A percentile compares a stretch with the other conserved stretches of the same genome.
Conservation (phyloP, 1,140 invertebrate species). For the Acromyrmex charruanus region DNA sequence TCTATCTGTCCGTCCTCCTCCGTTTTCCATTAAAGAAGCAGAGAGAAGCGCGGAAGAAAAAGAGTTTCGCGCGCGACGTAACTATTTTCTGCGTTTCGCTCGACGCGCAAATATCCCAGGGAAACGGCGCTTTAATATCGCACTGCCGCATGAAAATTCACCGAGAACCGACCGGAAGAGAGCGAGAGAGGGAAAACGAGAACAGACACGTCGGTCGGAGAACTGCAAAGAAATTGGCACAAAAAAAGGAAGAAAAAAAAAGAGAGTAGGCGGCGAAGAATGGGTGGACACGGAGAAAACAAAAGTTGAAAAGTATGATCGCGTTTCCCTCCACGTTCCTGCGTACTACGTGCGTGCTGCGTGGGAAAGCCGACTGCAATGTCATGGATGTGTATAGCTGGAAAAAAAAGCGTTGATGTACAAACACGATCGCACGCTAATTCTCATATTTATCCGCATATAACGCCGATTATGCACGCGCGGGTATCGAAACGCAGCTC, state of each 20-base stretch:
- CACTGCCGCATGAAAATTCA: constrained; percentile 69
- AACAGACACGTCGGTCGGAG: neutral
- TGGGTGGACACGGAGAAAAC: constrained; percentile 15
- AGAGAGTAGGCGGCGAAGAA: neutral
- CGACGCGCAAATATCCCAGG: constrained; percentile 74
- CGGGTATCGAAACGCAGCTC: constrained; percentile 32
- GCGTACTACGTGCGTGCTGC: constrained; percentile 12
- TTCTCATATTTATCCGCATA: constrained; percentile 76
- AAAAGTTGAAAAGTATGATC: constrained; percentile 47
- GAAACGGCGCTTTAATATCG: constrained; percentile 76
- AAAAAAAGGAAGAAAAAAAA: neutral
- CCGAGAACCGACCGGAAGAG: neutral
- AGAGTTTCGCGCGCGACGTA: constrained; percentile 55
- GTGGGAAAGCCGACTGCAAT: constrained; percentile 28
- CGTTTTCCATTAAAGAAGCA: constrained; percentile 53
- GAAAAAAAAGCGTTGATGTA: constrained; percentile 32
- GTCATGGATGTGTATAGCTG: neutral
- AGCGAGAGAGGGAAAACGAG: neutral
- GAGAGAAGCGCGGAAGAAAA: constrained; percentile 61
- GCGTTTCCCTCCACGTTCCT: neutral
- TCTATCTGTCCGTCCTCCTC: constrained; percentile 43
- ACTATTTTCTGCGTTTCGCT: constrained; percentile 72
- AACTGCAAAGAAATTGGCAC: neutral
- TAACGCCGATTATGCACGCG: constrained; percentile 76
- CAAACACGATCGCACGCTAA: constrained; percentile 71